A percentile compares a stretch with the other conserved stretches of the same genome.
These are phyloP conservation scores for Andrena dorsata DNA, from an alignment of 2,888 invertebrate species.

Conservation along the genomic window DNA sequence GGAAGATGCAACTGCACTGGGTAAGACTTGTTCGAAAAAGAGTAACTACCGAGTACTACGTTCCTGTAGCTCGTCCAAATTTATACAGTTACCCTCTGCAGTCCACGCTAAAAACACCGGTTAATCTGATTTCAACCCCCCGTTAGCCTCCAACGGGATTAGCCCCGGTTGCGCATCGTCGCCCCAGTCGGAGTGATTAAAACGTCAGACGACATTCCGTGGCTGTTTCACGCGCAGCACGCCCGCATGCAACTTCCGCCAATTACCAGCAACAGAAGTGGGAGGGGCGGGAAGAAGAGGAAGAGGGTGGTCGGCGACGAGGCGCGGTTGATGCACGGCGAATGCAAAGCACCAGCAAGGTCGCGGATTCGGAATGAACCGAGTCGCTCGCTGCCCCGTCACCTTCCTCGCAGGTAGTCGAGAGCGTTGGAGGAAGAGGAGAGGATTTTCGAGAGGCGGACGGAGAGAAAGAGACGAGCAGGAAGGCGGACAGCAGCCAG, in stretches of 20 bases:
- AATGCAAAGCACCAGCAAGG: conserved; percentile 70
- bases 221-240: conserved; percentile 21
- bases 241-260: conserved; percentile 51
- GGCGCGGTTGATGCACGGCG: conserved; percentile 42
- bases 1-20: too few species aligned
- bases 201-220: conserved; percentile 38
- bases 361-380: conserved; percentile 64
- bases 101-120: too few species aligned
- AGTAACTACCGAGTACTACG: too few species aligned
- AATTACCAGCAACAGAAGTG: conserved; percentile 37
- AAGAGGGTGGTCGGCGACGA: conserved; percentile 26
- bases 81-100: too few species aligned
- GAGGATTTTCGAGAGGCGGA: conserved; percentile 6
- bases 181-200: conserved; percentile 24
- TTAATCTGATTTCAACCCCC: background rate
- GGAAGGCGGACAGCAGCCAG: conserved; percentile 52
- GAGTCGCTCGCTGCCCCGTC: conserved; percentile 64
- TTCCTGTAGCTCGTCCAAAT: too few species aligned
- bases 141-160: background rate
- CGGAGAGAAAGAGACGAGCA: conserved; percentile 52
- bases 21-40: too few species aligned
- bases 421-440: conserved; percentile 53
- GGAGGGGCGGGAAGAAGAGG: conserved; percentile 9
- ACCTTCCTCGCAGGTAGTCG: conserved; percentile 78
- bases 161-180: conserved; percentile 4